phyloP scores from a whole-genome alignment of 2,797 vertebrate genomes.

The Hippocampus kuda region DNA sequence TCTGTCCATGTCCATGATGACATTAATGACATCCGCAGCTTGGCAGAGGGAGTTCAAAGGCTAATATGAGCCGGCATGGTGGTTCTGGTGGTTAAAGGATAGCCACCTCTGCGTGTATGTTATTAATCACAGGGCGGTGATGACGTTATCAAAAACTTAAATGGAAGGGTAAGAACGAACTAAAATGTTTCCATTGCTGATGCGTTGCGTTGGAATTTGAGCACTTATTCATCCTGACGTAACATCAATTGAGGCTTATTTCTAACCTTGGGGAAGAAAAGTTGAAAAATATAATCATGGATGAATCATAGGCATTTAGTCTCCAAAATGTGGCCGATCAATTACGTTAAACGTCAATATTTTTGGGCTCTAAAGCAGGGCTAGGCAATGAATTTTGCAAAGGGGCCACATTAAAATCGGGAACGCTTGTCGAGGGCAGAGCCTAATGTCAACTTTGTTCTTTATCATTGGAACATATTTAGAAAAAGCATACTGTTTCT shows the following conservation, averaged over 20 bases:
- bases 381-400: too few relatives aligned
- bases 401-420: too few relatives aligned
- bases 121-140: conserved; percentile 19
- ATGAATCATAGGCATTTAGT: not conserved
- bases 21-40: not conserved
- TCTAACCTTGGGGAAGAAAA: not conserved
- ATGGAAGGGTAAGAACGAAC: not conserved
- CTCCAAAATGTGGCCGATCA: not conserved
- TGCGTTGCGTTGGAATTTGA: not conserved
- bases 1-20: not conserved
- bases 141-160: not conserved
- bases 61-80: conserved; percentile 41
- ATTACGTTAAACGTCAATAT: not conserved
- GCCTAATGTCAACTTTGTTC: too few relatives aligned
- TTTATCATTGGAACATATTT: too few relatives aligned
- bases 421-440: too few relatives aligned
- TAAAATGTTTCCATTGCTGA: not conserved
- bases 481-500: too few relatives aligned
- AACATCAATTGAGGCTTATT: not conserved
- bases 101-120: conserved; percentile 33
- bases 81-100: conserved; percentile 30
- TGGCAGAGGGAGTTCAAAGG: conserved; percentile 26
- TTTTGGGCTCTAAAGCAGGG: not conserved
- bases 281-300: not conserved
- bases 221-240: not conserved